Conservation (phyloP, 2,113 vertebrate species). For the Brachyhypopomus gauderio region DNA sequence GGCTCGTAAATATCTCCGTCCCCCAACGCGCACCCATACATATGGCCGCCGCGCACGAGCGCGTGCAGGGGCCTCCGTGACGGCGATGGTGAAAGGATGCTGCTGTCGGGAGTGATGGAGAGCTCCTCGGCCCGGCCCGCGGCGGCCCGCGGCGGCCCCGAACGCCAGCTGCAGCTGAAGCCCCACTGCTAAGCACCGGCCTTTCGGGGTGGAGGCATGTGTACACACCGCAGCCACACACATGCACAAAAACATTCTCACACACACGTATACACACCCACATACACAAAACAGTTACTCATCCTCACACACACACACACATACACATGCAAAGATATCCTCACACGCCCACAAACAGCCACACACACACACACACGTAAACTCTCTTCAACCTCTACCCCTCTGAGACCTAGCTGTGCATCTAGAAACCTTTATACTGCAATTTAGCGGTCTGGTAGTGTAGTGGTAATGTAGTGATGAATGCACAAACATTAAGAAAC, state of each 20-base stretch:
- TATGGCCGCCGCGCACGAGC: constrained; percentile 29
- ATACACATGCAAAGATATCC: no score
- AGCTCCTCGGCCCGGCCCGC: constrained; percentile 69
- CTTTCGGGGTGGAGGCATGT: constrained; percentile 13
- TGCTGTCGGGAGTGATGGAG: constrained; percentile 79
- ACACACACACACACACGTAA: constrained; percentile 26
- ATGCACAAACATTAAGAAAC: constrained; percentile 6
- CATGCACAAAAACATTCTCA: no score
- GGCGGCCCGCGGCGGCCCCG: constrained; percentile 59
- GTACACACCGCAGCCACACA: no score
- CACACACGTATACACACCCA: no score
- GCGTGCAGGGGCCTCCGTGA: constrained; percentile 73
- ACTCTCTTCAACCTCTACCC: background rate
- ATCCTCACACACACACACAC: no score
- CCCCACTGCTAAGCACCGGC: constrained; percentile 60
- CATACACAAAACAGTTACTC: no score
- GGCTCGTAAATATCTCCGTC: constrained; percentile 73
- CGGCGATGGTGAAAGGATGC: constrained; percentile 77
- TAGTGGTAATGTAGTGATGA: background rate
- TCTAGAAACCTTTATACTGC: constrained; percentile 14
- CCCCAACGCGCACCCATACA: constrained; percentile 55
- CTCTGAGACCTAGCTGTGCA: constrained; percentile 16
- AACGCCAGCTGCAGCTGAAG: constrained; percentile 63
- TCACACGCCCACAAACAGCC: no score
- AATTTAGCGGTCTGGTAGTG: background rate